phyloP scores from a whole-genome alignment of 2,888 invertebrate genomes.

The Lasioglossum zephyrum region DNA sequence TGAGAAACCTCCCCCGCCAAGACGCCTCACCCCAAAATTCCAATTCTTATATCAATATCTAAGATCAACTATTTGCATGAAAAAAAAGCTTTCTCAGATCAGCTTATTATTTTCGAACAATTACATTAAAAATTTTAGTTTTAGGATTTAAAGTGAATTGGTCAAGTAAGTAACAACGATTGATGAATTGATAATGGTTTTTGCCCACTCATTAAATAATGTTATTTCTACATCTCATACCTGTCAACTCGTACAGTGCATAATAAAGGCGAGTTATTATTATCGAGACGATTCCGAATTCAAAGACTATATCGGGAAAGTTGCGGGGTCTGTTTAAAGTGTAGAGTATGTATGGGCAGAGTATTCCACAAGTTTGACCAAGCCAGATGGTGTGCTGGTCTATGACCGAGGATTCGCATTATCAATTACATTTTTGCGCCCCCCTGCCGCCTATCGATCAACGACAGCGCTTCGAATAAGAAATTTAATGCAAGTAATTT shows the following conservation, averaged over 20 bases:
- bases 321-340: neutral
- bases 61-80: neutral
- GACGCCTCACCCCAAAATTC: neutral
- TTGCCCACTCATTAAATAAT: neutral
- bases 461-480: conserved; percentile 70
- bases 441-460: conserved; percentile 61
- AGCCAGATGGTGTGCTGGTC: conserved; percentile 8
- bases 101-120: neutral
- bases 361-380: neutral
- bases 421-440: conserved; percentile 62
- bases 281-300: neutral
- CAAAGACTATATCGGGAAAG: neutral
- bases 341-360: neutral
- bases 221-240: neutral
- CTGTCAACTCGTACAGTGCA: neutral
- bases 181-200: neutral
- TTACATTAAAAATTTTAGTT: neutral
- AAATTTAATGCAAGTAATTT: conserved; percentile 79
- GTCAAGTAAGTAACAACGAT: neutral
- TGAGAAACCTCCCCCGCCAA: neutral
- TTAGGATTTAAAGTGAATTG: neutral
- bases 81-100: neutral
- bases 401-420: conserved; percentile 33
- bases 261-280: neutral
- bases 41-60: neutral